A percentile compares a stretch with the other conserved stretches of the same genome.
These are phyloP conservation scores for Vanessa tameamea DNA, from an alignment of 1,140 invertebrate species.

Conservation along the genomic window DNA sequence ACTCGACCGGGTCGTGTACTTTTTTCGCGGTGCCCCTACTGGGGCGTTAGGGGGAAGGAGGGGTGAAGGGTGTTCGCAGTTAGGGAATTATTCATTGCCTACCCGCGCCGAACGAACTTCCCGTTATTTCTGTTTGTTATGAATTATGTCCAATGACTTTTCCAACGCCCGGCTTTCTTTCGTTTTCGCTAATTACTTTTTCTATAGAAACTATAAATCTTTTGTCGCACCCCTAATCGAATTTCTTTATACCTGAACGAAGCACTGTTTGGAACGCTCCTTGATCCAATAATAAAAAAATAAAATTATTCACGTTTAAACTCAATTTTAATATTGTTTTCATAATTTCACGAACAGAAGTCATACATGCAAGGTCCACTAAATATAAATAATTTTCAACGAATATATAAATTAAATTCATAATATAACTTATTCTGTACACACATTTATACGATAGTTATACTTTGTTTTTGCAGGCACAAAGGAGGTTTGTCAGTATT, in stretches of 20 bases:
- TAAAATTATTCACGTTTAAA: background rate
- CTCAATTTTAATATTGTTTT: background rate
- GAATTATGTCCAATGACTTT: slow-evolving; percentile 79
- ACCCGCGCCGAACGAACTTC: slow-evolving; percentile 75
- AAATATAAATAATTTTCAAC: background rate
- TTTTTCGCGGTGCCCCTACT: slow-evolving; percentile 72
- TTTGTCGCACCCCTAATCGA: slow-evolving; percentile 57
- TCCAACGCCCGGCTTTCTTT: slow-evolving; percentile 74
- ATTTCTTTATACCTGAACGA: slow-evolving; percentile 44
- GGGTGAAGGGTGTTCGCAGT: slow-evolving; percentile 72
- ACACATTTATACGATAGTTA: background rate
- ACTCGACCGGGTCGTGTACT: slow-evolving; percentile 72
- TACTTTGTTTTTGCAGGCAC: background rate
- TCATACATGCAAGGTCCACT: background rate
- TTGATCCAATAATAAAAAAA: background rate
- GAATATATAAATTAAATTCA: background rate
- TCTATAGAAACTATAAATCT: slow-evolving; percentile 76
- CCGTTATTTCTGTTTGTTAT: slow-evolving; percentile 80
- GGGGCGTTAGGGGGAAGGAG: slow-evolving; percentile 53
- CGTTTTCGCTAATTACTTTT: slow-evolving; percentile 78
- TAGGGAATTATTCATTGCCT: slow-evolving; percentile 80
- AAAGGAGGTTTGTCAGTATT: background rate
- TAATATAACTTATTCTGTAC: too few species aligned
- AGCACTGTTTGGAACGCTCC: slow-evolving; percentile 18
- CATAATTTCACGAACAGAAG: background rate